These are phyloP conservation scores for Penaeus chinensis DNA, from an alignment of 1,140 invertebrate species.

Conservation along the genomic window DNA sequence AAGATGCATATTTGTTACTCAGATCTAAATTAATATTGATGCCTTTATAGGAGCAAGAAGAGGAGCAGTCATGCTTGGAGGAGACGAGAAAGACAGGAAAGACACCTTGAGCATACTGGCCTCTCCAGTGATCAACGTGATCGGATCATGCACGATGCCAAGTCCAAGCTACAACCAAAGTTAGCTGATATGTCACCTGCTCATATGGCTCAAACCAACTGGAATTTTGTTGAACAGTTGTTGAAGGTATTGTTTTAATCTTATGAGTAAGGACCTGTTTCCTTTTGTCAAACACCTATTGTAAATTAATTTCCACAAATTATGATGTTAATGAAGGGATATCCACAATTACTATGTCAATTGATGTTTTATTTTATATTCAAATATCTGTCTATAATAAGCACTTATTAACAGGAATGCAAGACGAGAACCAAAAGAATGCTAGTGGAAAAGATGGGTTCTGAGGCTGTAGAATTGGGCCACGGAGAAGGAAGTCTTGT, in stretches of 20 bases:
- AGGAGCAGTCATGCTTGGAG: constrained; percentile 66
- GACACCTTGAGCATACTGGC: constrained; percentile 69
- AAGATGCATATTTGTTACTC: too few relatives aligned
- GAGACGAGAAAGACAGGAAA: constrained; percentile 67
- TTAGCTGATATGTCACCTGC: constrained; percentile 72
- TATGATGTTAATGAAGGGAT: too few relatives aligned
- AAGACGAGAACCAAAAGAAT: constrained; percentile 96
- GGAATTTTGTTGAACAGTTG: constrained; percentile 97
- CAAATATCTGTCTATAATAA: background rate
- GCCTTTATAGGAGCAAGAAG: constrained; percentile 59
- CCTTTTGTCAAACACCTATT: background rate
- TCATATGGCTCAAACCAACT: constrained; percentile 96
- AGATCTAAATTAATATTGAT: constrained; percentile 25
- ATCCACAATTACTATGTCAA: too few relatives aligned
- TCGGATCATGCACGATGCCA: constrained; percentile 58
- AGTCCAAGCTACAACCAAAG: constrained; percentile 57
- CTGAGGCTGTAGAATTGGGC: constrained; percentile 88
- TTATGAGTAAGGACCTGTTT: too few relatives aligned
- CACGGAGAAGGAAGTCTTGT: constrained; percentile 75
- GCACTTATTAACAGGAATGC: constrained; percentile 76
- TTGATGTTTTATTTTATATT: background rate
- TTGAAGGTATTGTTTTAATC: constrained; percentile 78
- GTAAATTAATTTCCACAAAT: background rate
- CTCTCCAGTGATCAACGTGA: constrained; percentile 60
- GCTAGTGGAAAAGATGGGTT: constrained; percentile 97